These are phyloP conservation scores for Clepsis dumicolana DNA, from an alignment of 2,888 invertebrate genomes.

Conservation along the genomic window DNA sequence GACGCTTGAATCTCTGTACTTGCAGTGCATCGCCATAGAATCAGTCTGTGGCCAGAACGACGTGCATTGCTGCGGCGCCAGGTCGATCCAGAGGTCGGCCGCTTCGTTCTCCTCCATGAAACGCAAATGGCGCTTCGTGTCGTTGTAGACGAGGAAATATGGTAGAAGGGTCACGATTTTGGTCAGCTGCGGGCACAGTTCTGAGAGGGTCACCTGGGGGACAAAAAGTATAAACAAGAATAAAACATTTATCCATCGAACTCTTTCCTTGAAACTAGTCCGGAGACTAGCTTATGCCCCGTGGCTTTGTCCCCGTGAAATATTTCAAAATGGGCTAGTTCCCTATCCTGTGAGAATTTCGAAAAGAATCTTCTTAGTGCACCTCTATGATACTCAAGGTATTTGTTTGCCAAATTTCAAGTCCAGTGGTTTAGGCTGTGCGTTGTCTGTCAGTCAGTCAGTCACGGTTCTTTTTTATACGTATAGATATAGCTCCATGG, in stretches of 20 bases:
- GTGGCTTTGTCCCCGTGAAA: too few relatives aligned
- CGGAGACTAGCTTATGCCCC: too few relatives aligned
- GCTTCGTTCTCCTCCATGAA: slow-evolving; percentile 95
- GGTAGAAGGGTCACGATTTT: slow-evolving; percentile 93
- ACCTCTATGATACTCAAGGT: too few relatives aligned
- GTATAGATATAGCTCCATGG: too few relatives aligned
- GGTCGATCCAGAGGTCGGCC: slow-evolving; percentile 93
- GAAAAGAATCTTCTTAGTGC: too few relatives aligned
- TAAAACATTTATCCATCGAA: neutral
- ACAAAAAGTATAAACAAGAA: neutral
- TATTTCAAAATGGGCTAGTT: too few relatives aligned
- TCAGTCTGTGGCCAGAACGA: slow-evolving; percentile 94
- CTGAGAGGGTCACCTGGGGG: slow-evolving; percentile 88
- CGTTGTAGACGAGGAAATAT: slow-evolving; percentile 92
- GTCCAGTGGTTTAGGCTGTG: too few relatives aligned
- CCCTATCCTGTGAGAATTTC: too few relatives aligned
- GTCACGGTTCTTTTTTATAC: too few relatives aligned
- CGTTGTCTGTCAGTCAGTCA: too few relatives aligned
- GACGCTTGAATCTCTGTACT: slow-evolving; percentile 90
- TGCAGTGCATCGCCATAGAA: slow-evolving; percentile 92
- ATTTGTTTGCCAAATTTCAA: too few relatives aligned
- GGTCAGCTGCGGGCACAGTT: slow-evolving; percentile 90
- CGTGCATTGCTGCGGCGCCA: slow-evolving; percentile 89
- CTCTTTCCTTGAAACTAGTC: too few relatives aligned
- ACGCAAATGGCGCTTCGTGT: slow-evolving; percentile 86